phyloP scores from a whole-genome alignment of 2,113 vertebrate genomes.

The Elephas maximus region DNA sequence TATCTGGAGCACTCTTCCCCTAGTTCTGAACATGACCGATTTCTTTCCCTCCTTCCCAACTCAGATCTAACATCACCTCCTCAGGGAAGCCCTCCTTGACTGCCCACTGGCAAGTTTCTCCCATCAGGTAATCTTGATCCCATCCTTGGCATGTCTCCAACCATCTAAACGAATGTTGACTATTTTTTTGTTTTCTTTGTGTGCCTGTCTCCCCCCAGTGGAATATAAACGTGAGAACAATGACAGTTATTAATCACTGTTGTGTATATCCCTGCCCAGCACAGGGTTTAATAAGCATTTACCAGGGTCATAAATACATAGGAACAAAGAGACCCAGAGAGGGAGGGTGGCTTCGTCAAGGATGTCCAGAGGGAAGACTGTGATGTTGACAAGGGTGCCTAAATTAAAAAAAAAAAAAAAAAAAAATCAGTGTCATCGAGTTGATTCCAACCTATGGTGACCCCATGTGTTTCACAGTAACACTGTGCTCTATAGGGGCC shows the following conservation, averaged over 20 bases:
- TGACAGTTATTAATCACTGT: fast-evolving
- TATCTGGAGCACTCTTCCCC: neutral
- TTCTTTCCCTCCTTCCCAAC: neutral
- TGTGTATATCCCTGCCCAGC: neutral
- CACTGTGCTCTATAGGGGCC: no score
- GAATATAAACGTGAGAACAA: no score
- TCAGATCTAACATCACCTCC: neutral
- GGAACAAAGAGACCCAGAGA: neutral
- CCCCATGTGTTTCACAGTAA: no score
- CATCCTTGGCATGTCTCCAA: neutral
- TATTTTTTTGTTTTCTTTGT: neutral
- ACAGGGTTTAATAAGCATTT: neutral
- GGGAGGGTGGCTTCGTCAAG: neutral
- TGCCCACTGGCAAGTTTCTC: neutral
- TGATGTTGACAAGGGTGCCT: neutral
- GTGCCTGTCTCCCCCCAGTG: neutral
- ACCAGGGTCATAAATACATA: neutral
- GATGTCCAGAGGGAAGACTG: fast-evolving
- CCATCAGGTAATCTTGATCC: neutral
- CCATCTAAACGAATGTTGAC: neutral
- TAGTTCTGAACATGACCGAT: neutral
- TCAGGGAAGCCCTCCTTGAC: neutral
- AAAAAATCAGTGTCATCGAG: no score
- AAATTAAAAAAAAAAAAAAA: no score
- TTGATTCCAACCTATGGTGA: no score